Base-by-base conservation (phyloP, 2,888 invertebrate species). In the Odontocolon sp. region DNA sequence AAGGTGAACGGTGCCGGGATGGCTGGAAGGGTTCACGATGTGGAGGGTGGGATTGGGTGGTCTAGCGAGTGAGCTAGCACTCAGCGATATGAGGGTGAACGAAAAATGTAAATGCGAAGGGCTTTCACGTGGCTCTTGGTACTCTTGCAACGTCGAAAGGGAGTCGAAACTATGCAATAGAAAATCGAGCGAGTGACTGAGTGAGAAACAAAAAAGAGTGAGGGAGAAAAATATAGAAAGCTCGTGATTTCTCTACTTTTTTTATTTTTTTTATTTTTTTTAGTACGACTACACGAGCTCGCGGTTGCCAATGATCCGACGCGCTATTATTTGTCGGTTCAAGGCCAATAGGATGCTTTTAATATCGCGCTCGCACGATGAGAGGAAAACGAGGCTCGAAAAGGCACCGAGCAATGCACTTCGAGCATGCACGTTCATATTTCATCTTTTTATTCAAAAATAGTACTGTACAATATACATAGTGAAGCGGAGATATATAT, bases 1-100 rank as follows among this genome's bases (percentile, higher is more conserved):
- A 56, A 38, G 59, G 56, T 66, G 76, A 66, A 66, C 45, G 42
- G 54, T 54, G 59, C 57, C 63, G 63, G 61, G 28, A 31, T 36
- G 64, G 26, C 9, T 38, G 28, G 38, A 64, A 11, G 71, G 45
- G 23, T 23, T 26, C 56, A 31, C 14, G n/a, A 14, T 2, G 23
- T 14, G 14, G 8, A 8, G 3, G 5, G n/a, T n/a, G 47, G 47
- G n/a, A 26, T 57, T 47, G 56, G 66, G 73, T 26, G 50, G 67
- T 21, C 11, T 50, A 23, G 66, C 21, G 33, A 67, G 59, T 28
- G 63, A 61, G 59, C 77, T 80, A 81, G 77, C 85, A 87, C 86
- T 86, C 87, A 83, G 87, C 81, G 83, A 83, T 86, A 86, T 86
- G 87, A 86, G 84, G 79, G 80, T 80, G 57, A 64, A 81, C 73